Conservation (phyloP, 1,140 invertebrate genomes). For the Spodoptera litura region DNA sequence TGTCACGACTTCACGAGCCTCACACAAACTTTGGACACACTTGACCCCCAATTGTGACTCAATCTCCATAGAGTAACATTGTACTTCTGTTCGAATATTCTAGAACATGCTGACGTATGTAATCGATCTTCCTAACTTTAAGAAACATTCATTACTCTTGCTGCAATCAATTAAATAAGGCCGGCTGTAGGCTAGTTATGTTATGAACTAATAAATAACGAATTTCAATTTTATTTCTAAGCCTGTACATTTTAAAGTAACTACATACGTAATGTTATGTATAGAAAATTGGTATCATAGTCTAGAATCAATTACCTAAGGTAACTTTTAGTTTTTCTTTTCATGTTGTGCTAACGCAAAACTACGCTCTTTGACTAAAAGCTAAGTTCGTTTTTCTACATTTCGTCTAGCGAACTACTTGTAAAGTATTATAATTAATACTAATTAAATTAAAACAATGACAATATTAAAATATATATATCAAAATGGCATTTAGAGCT, state of each 20-base stretch:
- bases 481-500: slow-evolving; percentile 78
- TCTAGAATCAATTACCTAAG: slow-evolving; percentile 49
- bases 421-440: slow-evolving; percentile 79
- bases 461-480: slow-evolving; percentile 82
- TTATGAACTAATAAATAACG: slow-evolving; percentile 56
- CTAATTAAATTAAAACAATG: slow-evolving; percentile 81
- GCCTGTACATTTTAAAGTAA: slow-evolving; percentile 58
- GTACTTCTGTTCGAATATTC: slow-evolving; percentile 20
- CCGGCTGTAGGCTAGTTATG: slow-evolving; percentile 47
- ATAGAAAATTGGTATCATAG: slow-evolving; percentile 54
- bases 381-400: slow-evolving; percentile 63
- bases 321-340: slow-evolving; percentile 40
- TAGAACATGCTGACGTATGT: slow-evolving; percentile 32
- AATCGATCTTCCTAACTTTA: slow-evolving; percentile 43
- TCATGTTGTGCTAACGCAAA: slow-evolving; percentile 50
- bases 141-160: slow-evolving; percentile 38
- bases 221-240: slow-evolving; percentile 62
- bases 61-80: slow-evolving; percentile 18
- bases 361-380: slow-evolving; percentile 40
- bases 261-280: slow-evolving; percentile 54
- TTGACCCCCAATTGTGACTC: slow-evolving; percentile 32
- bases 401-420: slow-evolving; percentile 71
- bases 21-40: slow-evolving; percentile 20
- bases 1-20: slow-evolving; percentile 18
- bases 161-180: slow-evolving; percentile 38